Conservation (phyloP, 2,797 vertebrate genomes). For the Rhinella marina region DNA sequence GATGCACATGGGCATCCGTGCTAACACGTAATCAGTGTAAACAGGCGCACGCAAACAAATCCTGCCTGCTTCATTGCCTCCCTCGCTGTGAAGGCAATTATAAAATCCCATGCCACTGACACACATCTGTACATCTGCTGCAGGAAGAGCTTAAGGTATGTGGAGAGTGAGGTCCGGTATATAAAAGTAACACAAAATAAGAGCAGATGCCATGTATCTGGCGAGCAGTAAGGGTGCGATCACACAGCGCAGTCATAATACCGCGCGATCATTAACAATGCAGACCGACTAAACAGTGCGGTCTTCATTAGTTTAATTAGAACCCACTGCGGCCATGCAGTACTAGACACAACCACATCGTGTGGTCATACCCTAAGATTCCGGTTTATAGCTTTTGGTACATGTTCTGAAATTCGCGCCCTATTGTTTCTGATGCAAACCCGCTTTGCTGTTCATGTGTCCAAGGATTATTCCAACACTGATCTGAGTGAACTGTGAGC, state of each 20-base stretch:
- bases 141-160: background rate
- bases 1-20: constrained; percentile 40
- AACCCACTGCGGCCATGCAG: too few species aligned
- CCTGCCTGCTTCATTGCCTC: constrained; percentile 24
- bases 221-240: background rate
- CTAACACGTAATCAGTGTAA: constrained; percentile 37
- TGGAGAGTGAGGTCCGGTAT: background rate
- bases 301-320: too few species aligned
- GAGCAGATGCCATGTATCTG: background rate
- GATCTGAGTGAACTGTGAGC: background rate
- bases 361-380: too few species aligned
- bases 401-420: too few species aligned
- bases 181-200: background rate
- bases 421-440: too few species aligned
- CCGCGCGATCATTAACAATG: too few species aligned
- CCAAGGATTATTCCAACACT: too few species aligned
- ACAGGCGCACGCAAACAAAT: constrained; percentile 22
- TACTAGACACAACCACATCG: too few species aligned
- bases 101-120: background rate
- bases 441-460: too few species aligned
- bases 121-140: constrained; percentile 37
- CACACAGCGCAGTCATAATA: too few species aligned
- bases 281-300: too few species aligned
- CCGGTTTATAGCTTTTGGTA: too few species aligned
- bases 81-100: constrained; percentile 30